Base-by-base conservation (phyloP, 2,888 invertebrate species). In the Suillia variegata region DNA sequence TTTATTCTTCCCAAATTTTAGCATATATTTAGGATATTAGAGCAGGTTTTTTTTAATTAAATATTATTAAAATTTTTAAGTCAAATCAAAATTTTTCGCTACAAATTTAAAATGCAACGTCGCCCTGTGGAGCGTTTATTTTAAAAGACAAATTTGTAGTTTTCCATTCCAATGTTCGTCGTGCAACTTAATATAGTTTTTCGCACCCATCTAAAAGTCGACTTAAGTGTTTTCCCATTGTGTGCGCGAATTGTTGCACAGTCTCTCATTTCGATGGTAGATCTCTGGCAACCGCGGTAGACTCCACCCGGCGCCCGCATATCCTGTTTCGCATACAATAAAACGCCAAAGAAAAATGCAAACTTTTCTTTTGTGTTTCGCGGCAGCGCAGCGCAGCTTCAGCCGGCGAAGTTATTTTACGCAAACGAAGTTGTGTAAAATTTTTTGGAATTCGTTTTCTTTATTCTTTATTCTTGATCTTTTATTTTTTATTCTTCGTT, bases 121-220 rank as follows among this genome's bases (percentile, higher is more conserved):
- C n/a, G n/a, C n/a, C n/a, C n/a, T n/a, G n/a, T n/a, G n/a, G n/a
- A n/a, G n/a, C n/a, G n/a, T n/a, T n/a, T n/a, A n/a, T n/a, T n/a
- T n/a, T n/a, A n/a, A n/a, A n/a, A n/a, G n/a, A n/a, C n/a, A n/a
- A n/a, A n/a, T n/a, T n/a, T n/a, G n/a, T n/a, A n/a, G n/a, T n/a
- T n/a, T n/a, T n/a, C n/a, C n/a, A n/a, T n/a, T n/a, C n/a, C n/a
- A n/a, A n/a, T n/a, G n/a, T n/a, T n/a, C n/a, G n/a, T n/a, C n/a
- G n/a, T n/a, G n/a, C n/a, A 26, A 26, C 26, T 26, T 26, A 10
- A 26, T 26, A 26, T 10, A 42, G n/a, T 42, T 42, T 42, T 42
- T 17, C 5, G 13, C 67, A 74, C 72, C 66, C 63, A 70, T 63
- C n/a, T n/a, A n/a, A n/a, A n/a, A n/a, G 31, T 21, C 31, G 24